phyloP scores from a whole-genome alignment of 2,888 invertebrate genomes.

The Erebia epiphron region DNA sequence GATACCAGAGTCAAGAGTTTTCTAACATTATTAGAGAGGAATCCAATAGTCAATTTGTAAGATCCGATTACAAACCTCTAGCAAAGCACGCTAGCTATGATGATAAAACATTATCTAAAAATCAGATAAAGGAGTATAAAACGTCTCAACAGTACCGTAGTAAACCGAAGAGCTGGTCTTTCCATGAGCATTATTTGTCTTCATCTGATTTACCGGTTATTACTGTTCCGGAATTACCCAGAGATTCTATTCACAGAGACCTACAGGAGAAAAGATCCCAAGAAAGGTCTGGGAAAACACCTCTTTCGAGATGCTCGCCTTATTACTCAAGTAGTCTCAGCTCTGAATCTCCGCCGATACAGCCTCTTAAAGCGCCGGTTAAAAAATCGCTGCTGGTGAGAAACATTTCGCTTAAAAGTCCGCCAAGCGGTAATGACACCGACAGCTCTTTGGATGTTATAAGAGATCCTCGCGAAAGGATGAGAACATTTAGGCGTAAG shows the following conservation, averaged over 20 bases:
- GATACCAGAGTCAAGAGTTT: conserved; percentile 86
- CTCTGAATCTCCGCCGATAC: conserved; percentile 88
- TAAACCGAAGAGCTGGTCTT: conserved; percentile 85
- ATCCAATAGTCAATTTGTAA: conserved; percentile 64
- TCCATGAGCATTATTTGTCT: conserved; percentile 84
- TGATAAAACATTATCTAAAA: conserved; percentile 84
- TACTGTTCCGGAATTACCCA: conserved; percentile 80
- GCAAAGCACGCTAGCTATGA: conserved; percentile 86
- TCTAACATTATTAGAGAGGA: conserved; percentile 76
- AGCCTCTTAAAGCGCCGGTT: conserved; percentile 85
- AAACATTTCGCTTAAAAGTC: conserved; percentile 85
- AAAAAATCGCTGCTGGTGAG: conserved; percentile 85
- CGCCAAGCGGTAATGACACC: conserved; percentile 89
- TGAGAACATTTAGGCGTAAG: conserved; percentile 86
- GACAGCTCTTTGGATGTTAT: conserved; percentile 87
- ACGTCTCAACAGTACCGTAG: conserved; percentile 80
- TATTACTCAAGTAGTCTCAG: conserved; percentile 90
- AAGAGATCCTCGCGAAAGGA: conserved; percentile 86
- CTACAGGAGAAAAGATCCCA: conserved; percentile 69
- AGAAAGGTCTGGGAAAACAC: conserved; percentile 79
- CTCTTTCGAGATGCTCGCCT: conserved; percentile 87
- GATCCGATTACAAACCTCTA: conserved; percentile 82
- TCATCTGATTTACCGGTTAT: conserved; percentile 80
- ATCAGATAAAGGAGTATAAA: conserved; percentile 86
- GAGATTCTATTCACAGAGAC: conserved; percentile 64